Evolutionary conservation across 2,797 vertebrate genomes (phyloP).

Genomic region (Gambusia yucatana): DNA sequence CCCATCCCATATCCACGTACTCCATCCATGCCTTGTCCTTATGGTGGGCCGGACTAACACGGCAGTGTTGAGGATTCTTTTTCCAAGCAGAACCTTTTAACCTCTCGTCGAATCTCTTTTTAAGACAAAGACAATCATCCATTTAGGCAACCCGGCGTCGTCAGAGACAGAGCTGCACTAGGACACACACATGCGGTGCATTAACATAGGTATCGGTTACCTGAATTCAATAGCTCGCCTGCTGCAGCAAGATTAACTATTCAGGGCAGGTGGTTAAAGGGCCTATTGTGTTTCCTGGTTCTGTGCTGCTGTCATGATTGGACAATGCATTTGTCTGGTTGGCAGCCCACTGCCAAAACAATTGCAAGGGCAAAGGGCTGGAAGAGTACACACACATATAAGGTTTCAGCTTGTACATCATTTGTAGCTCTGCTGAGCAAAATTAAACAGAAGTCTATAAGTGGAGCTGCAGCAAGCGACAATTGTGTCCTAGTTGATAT

Average conservation of each 20-base stretch:
- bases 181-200: constrained; percentile 57
- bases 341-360: constrained; percentile 71
- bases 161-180: constrained; percentile 39
- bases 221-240: constrained; percentile 83
- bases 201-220: constrained; percentile 81
- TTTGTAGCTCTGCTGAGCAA: constrained; percentile 50
- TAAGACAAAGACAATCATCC: constrained; percentile 56
- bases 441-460: constrained; percentile 49
- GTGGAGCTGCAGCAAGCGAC: constrained; percentile 28
- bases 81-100: constrained; percentile 62
- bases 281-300: constrained; percentile 80
- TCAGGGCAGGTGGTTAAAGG: constrained; percentile 84
- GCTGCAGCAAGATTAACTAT: constrained; percentile 84
- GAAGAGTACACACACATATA: constrained; percentile 73
- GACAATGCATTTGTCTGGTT: constrained; percentile 76
- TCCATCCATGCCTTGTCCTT: not conserved
- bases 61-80: constrained; percentile 43
- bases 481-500: constrained; percentile 40
- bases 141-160: constrained; percentile 41
- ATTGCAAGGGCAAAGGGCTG: constrained; percentile 73
- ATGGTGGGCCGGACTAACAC: constrained; percentile 31
- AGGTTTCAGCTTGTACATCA: constrained; percentile 63
- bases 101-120: constrained; percentile 56
- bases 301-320: constrained; percentile 75
- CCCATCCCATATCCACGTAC: not conserved